These are phyloP conservation scores for Leucophora obtusa DNA, from an alignment of 2,888 invertebrate species.

Conservation along the genomic window DNA sequence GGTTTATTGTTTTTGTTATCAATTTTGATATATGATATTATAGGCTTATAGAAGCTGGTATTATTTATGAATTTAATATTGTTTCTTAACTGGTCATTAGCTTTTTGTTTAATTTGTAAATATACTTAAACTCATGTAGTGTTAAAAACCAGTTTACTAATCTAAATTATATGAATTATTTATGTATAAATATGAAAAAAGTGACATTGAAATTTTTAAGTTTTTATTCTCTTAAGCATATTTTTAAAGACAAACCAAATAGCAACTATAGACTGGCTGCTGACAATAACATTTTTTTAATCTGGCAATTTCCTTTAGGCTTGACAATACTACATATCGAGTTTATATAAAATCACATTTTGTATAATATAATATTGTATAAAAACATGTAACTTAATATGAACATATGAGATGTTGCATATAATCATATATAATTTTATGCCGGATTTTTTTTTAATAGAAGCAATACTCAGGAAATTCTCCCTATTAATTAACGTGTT, in stretches of 20 bases:
- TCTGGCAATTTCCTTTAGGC: too few relatives aligned
- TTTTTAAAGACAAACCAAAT: not conserved
- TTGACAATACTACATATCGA: too few relatives aligned
- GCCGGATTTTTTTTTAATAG: too few relatives aligned
- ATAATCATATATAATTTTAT: too few relatives aligned
- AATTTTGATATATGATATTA: not conserved
- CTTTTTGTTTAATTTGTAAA: constrained; percentile 7
- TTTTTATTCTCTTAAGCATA: not conserved
- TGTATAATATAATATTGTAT: too few relatives aligned
- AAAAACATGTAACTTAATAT: too few relatives aligned
- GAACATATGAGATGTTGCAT: too few relatives aligned
- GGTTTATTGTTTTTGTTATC: not conserved
- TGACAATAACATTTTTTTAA: too few relatives aligned
- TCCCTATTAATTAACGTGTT: too few relatives aligned
- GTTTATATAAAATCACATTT: too few relatives aligned
- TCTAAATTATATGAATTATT: not conserved
- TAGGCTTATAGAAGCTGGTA: not conserved
- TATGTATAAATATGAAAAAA: not conserved
- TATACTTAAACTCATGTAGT: not conserved
- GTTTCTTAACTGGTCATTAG: not conserved
- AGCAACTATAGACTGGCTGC: not conserved
- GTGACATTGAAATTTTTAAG: constrained; percentile 28
- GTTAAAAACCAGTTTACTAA: constrained; percentile 28
- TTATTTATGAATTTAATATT: constrained; percentile 18
- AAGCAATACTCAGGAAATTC: too few relatives aligned